Evolutionary conservation across 2,113 vertebrate genomes (phyloP), one percentile per base, ranked within the genome.

Genomic region (Telmatochromis sp.): DNA sequence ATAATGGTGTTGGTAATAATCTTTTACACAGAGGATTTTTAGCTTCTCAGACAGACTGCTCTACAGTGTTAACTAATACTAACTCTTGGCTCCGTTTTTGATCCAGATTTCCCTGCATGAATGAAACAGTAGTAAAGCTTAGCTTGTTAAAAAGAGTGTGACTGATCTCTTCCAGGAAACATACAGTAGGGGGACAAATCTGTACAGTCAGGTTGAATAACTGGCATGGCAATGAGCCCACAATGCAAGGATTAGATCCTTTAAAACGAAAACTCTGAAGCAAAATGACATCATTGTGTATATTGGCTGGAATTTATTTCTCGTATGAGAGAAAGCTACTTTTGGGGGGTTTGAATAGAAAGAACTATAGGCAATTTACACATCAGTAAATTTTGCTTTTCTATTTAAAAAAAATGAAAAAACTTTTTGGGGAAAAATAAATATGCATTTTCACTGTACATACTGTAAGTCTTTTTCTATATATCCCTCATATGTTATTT

Each of bases 51-150:
- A 92, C 88, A 90, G 80, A 84, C 89, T 83, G 89, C 86, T 87
- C 60, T 55, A 84, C 23, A 86, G 83, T 94, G 91, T 95, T 90
- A 93, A 94, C 90, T 88, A 89, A 95, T 85, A 92, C 82, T 78
- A 89, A 89, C 57, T 84, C 78, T 89, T 89, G 91, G 87, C 81
- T 87, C 35, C 19, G 45, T 88, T 91, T 90, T 84, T 83, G 85
- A 93, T 94, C 92, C 93, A 95, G 90, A 87, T 91, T 92, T 91
- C 92, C 87, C 88, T 86, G 89, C 90, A 81, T 91, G 80, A 94
- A 94, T 93, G 93, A 94, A 93, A 95, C 87, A 93, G 89, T 89
- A 94, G 83, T 87, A 82, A 91, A 89, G 87, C 54, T 23, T 60
- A 92, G 87, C 63, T 79, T 84, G 85, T 85, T 90, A 79, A 81